Conservation (phyloP, 2,888 invertebrate genomes). For the Uropetala carovei region DNA sequence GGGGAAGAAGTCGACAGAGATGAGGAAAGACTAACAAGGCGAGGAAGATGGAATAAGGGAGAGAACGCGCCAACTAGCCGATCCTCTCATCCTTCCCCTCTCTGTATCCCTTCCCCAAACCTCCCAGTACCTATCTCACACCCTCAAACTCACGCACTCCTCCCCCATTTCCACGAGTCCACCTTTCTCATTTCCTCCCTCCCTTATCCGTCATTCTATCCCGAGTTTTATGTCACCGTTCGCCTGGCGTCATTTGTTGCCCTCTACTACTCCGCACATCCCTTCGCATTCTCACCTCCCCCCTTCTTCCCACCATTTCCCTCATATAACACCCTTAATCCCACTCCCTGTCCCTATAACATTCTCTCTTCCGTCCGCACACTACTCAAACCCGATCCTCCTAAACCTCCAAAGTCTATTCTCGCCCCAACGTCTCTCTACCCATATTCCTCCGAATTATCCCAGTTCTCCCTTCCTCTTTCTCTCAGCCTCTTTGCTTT, state of each 20-base stretch:
- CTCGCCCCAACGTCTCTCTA: background rate
- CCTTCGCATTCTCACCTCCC: background rate
- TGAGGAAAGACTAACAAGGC: too few species aligned
- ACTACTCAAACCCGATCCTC: conserved; percentile 18
- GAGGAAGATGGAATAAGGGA: too few species aligned
- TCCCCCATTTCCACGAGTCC: background rate
- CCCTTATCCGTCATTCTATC: conserved; percentile 44
- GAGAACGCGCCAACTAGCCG: background rate
- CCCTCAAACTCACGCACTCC: background rate
- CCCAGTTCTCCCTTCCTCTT: background rate
- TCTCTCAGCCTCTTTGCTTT: background rate
- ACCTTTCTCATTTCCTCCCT: conserved; percentile 26
- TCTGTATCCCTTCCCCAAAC: background rate
- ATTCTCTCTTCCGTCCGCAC: background rate
- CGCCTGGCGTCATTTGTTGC: conserved; percentile 49
- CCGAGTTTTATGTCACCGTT: conserved; percentile 54
- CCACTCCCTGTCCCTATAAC: background rate
- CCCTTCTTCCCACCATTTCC: background rate
- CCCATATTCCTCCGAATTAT: background rate
- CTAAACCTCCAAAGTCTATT: background rate
- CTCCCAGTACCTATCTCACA: background rate
- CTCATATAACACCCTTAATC: conserved; percentile 47
- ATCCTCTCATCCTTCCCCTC: background rate
- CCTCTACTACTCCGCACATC: conserved; percentile 33
- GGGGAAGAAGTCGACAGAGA: too few species aligned